phyloP scores from a whole-genome alignment of 1,140 invertebrate genomes.

The Bombus sylvicola region DNA sequence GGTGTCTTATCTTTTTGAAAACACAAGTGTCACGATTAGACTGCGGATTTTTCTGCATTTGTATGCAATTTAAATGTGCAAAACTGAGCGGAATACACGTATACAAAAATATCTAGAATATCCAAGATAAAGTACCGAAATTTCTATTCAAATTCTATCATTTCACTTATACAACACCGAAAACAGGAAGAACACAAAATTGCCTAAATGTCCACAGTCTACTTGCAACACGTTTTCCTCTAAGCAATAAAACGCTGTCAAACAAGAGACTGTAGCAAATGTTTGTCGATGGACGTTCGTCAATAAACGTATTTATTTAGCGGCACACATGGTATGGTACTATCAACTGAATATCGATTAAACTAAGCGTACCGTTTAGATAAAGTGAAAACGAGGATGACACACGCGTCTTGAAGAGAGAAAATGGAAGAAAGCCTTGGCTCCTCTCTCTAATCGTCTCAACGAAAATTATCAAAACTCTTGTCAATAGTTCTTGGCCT shows the following conservation, averaged over 20 bases:
- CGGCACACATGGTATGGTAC: constrained; percentile 9
- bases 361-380: constrained; percentile 9
- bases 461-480: not conserved
- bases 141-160: no score
- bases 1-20: not conserved
- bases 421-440: not conserved
- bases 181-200: not conserved
- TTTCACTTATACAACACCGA: no score
- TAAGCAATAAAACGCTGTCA: constrained; percentile 28
- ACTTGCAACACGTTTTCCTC: not conserved
- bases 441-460: not conserved
- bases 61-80: not conserved
- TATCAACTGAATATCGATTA: not conserved
- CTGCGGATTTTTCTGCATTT: not conserved
- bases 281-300: constrained; percentile 4
- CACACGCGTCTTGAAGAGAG: not conserved
- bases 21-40: not conserved
- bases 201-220: not conserved
- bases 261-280: not conserved
- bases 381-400: not conserved
- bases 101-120: not conserved
- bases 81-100: not conserved
- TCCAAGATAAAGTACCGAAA: not conserved
- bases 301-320: constrained; percentile 18
- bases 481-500: not conserved